Evolutionary conservation across 2,113 vertebrate genomes (phyloP), one percentile per base, ranked within the genome.

Genomic region (Oryzias curvinotus): DNA sequence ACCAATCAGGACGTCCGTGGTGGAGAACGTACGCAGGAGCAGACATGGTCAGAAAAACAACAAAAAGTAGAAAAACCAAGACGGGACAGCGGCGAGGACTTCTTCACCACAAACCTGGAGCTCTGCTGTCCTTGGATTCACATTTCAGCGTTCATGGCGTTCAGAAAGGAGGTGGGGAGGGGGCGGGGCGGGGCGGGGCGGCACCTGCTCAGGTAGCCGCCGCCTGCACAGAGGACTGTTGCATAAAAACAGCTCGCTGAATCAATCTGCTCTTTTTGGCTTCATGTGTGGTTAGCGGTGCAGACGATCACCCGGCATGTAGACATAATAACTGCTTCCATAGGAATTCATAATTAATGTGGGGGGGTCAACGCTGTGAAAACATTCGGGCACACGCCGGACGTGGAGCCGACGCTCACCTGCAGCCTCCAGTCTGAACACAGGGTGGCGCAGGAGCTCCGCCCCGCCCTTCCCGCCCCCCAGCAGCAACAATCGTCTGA

Each of bases 71-170:
- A 85, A 87, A 67, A 61, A 52, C 57, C 30, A 79, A 82, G 77
- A 69, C 36, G 74, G 79, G 78, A 84, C 83, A 73, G 89, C 92
- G 88, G 90, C 83, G 71, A 89, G 85, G 85, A 81, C 85, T 87
- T 89, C 79, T 87, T 76, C 78, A 88, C 86, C 88, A 93, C 88
- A 89, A 89, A 88, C 82, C 86, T 74, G 86, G 87, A 91, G 90
- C 85, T 88, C 78, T 88, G 87, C 62, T 73, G 68, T 73, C 77
- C 77, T 73, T 68, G 63, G 89, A 90, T 91, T 91, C 90, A 91
- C 90, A 90, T 92, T 91, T 90, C 74, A 90, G 87, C 91, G 84
- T 87, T 92, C 90, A 91, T 78, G 19, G 77, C 65, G 80, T 86
- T 88, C 86, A 88, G 76, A 62, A 76, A 85, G 73, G 82, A 83